Conservation (phyloP, 1,140 invertebrate genomes). For the Trachymyrmex cornetzi region DNA sequence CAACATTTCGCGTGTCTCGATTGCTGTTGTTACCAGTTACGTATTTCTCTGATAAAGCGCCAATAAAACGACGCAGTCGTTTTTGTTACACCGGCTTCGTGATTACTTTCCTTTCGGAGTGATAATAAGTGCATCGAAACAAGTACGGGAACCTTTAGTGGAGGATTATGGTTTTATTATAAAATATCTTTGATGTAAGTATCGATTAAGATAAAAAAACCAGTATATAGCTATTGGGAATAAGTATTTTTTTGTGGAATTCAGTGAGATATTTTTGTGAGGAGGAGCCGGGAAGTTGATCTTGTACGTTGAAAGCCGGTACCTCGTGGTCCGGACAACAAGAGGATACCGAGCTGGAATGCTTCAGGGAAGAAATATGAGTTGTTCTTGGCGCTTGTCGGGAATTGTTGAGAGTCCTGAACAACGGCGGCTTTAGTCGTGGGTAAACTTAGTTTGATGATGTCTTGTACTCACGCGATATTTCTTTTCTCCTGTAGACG, state of each 20-base stretch:
- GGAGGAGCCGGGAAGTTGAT: constrained; percentile 41
- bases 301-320: constrained; percentile 44
- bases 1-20: constrained; percentile 30
- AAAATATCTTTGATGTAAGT: constrained; percentile 76
- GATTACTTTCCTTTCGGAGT: constrained; percentile 10
- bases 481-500: constrained; percentile 21
- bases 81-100: not conserved
- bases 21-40: constrained; percentile 39
- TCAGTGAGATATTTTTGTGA: not conserved
- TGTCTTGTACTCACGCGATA: constrained; percentile 20
- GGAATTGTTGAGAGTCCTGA: constrained; percentile 52
- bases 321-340: constrained; percentile 64
- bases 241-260: not conserved
- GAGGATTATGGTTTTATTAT: constrained; percentile 75
- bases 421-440: constrained; percentile 48
- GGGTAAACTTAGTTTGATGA: constrained; percentile 57
- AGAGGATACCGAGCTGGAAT: constrained; percentile 42
- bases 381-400: constrained; percentile 56
- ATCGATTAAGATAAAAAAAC: constrained; percentile 33
- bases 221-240: constrained; percentile 2
- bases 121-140: constrained; percentile 57
- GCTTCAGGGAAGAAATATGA: constrained; percentile 60
- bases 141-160: constrained; percentile 7
- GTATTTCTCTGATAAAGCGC: constrained; percentile 23
- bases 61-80: not conserved